Evolutionary conservation across 2,888 invertebrate genomes (phyloP).

Genomic region (Tetrapedia diversipes): DNA sequence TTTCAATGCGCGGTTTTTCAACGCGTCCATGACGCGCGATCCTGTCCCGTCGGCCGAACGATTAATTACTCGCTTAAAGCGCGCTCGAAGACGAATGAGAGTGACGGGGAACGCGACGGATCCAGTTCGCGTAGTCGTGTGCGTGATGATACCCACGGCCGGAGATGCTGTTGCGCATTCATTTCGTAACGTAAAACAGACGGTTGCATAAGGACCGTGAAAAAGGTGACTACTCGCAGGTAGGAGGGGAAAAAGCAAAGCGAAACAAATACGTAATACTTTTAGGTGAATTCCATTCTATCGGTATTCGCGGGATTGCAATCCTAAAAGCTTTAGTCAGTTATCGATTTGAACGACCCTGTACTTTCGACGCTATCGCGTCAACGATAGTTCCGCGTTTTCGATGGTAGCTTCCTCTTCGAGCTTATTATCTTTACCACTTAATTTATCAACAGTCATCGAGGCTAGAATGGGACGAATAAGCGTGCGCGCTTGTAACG

Average conservation of each 20-base stretch:
- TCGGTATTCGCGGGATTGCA: no score
- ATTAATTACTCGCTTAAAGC: conserved; percentile 65
- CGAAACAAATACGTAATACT: neutral
- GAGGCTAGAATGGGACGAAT: no score
- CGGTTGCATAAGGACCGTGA: conserved; percentile 45
- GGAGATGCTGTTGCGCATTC: conserved; percentile 20
- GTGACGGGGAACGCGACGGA: neutral
- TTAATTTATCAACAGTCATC: no score
- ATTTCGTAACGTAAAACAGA: conserved; percentile 42
- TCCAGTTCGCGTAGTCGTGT: neutral
- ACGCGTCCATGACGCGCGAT: conserved; percentile 41
- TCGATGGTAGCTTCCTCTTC: no score
- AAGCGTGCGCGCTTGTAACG: neutral
- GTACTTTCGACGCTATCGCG: no score
- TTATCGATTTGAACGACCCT: no score
- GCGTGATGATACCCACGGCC: neutral
- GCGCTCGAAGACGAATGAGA: conserved; percentile 61
- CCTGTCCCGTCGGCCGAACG: conserved; percentile 48
- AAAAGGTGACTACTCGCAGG: conserved; percentile 1
- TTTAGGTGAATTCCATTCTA: no score
- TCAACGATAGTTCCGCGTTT: no score
- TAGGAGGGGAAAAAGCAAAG: conserved; percentile 3
- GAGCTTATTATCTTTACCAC: no score
- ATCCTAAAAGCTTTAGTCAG: no score
- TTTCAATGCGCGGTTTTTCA: conserved; percentile 31